Base-by-base conservation (phyloP, 1,140 invertebrate genomes). In the Spodoptera litura region DNA sequence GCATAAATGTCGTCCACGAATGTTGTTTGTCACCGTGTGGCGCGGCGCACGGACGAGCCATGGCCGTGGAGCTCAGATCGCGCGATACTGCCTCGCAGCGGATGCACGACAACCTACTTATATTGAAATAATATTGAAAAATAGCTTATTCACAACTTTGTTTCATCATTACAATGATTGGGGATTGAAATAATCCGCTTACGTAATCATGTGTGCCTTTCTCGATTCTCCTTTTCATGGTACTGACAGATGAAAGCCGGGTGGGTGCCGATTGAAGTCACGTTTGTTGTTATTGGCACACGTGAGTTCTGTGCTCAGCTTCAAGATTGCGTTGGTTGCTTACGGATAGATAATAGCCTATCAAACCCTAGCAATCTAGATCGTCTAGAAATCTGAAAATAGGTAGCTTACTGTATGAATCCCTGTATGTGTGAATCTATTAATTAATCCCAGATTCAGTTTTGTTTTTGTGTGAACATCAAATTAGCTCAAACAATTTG, bases 1-100 rank as follows among this genome's bases (percentile, higher is more conserved):
- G 91, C 91, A 94, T 91, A 93, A 93, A 91, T 81, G 88, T 87
- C 88, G 85, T 73, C 61, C 86, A 89, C 85, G 90, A 92, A 91
- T 91, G 90, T 90, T 91, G 91, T 94, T 91, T 93, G 93, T 93
- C 91, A 92, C 91, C 84, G 31, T 31, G 31, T 31, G 4, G 87
- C 80, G 55, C 85, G 83, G 84, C 75, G 85, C 80, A 74, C 82
- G 78, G 80, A 72, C 83, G 82, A 78, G 84, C 77, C 15, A 78
- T 79, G 83, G 82, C 82, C 83, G 78, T 38, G 72, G 55, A 61
- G 31, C 31, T 75, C 70, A 78, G 81, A 86, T 83, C 73, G 68
- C 72, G 73, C 61, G 83, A 88, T 86, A 85, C 82, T 75, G 55
- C 79, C 82, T 59, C 79, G 79, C 61, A 81, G 83, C 70, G 53